phyloP scores from a whole-genome alignment of 2,113 vertebrate genomes.

The human region DNA sequence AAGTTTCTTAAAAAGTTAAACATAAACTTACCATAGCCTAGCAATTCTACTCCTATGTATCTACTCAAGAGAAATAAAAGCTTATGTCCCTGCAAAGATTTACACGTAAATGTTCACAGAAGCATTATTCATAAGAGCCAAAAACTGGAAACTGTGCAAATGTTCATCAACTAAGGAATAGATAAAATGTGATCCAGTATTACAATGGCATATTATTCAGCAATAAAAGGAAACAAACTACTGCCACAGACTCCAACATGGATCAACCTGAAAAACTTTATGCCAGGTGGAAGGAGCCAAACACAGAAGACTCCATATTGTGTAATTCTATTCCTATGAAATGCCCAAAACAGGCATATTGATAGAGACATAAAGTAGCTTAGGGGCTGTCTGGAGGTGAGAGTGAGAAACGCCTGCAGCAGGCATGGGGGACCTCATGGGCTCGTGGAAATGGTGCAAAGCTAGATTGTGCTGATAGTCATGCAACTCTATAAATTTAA shows the following conservation, averaged over 20 bases:
- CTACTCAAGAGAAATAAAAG: too few relatives aligned
- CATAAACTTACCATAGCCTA: neutral
- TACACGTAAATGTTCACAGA: too few relatives aligned
- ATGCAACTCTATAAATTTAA: neutral
- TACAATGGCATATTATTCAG: neutral
- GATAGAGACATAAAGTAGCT: too few relatives aligned
- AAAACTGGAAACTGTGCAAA: neutral
- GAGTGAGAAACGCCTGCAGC: too few relatives aligned
- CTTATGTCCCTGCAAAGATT: too few relatives aligned
- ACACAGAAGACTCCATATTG: neutral
- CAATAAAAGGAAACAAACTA: neutral
- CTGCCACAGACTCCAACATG: neutral
- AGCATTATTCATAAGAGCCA: too few relatives aligned
- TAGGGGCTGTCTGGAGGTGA: too few relatives aligned
- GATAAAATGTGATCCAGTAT: neutral
- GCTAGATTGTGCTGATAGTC: neutral
- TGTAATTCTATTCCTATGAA: neutral
- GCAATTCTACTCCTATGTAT: neutral
- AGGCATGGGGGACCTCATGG: neutral
- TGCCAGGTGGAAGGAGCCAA: neutral
- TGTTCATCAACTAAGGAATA: neutral
- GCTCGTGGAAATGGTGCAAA: neutral
- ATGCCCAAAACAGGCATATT: neutral
- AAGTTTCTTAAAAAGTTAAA: neutral
- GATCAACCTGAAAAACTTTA: neutral